These are phyloP conservation scores for Aptenodytes patagonicus DNA, from an alignment of 2,113 vertebrate species.

Conservation along the genomic window DNA sequence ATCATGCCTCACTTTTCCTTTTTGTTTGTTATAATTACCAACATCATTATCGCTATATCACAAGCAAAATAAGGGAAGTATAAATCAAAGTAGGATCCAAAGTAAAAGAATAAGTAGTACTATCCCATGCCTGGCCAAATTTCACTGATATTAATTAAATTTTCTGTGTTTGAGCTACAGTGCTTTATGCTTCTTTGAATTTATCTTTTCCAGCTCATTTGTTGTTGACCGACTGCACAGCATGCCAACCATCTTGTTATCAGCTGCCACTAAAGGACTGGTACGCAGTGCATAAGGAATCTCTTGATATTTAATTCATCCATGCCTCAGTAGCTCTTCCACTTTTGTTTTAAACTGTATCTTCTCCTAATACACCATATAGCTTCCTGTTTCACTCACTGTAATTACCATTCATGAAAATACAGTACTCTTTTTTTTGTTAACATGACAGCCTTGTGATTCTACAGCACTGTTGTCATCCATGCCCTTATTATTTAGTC, in stretches of 20 bases:
- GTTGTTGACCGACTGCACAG: background rate
- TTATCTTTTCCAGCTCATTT: conserved; percentile 14
- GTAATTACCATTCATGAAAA: background rate
- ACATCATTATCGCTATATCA: background rate
- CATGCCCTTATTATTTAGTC: background rate
- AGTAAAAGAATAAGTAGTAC: background rate
- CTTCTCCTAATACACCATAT: background rate
- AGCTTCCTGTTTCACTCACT: background rate
- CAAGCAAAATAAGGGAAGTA: background rate
- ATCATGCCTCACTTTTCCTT: background rate
- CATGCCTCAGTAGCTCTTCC: background rate
- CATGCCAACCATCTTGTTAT: background rate
- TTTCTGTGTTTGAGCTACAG: background rate
- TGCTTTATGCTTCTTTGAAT: background rate
- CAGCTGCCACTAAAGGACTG: background rate
- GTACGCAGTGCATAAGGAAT: background rate
- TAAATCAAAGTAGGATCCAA: background rate
- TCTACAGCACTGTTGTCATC: background rate
- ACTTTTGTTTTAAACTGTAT: background rate
- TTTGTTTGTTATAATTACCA: background rate
- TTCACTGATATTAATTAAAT: background rate
- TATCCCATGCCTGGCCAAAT: background rate
- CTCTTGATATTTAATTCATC: background rate
- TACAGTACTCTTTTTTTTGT: background rate
- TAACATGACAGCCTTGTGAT: background rate